Base-by-base conservation (phyloP, 2,888 invertebrate genomes). In the Athrips mouffetella region DNA sequence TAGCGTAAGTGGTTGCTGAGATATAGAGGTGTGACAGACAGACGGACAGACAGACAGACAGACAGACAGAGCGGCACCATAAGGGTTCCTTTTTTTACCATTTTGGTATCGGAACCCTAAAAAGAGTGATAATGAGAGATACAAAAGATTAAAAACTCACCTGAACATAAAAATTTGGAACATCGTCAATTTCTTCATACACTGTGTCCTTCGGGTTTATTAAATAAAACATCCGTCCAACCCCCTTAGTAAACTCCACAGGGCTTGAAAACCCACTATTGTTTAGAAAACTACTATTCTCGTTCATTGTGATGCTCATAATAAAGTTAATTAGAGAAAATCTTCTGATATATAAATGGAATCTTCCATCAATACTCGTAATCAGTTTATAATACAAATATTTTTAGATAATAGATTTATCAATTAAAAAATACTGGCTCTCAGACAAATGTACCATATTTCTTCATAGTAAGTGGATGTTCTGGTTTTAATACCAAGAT, bases 101-200 rank as follows among this genome's bases (percentile, higher is more conserved):
- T n/a, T 3, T 13, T 15, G 15, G 27, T 10, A 27, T 27, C n/a
- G n/a, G n/a, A n/a, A n/a, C n/a, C n/a, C n/a, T n/a, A n/a, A n/a
- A n/a, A n/a, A 25, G 5, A 25, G 5, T 25, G 27, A 25, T 25
- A 25, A 25, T 25, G 8, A 25, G 2, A 23, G 15, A 8, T 27
- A 44, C 5, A 25, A 13, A 16, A 37, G 8, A 15, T 11, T 27
- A 16, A 31, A 27, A 29, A 69, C 79, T 81, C 82, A 94, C 94
- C 90, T 93, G 91, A 55, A 89, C 84, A 54, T 91, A 92, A 77
- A 91, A 92, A 62, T 92, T 90, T 0, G 94, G 94, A 2, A 94
- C 92, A 47, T 92, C 89, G 41, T 91, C 87, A 5, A 83, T 63
- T 16, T 73, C 74, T 65, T 89, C 80, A 70, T 89, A 92, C n/a